Evolutionary conservation across 2,888 invertebrate species (phyloP).

Genomic region (Antheraea assamensis): DNA sequence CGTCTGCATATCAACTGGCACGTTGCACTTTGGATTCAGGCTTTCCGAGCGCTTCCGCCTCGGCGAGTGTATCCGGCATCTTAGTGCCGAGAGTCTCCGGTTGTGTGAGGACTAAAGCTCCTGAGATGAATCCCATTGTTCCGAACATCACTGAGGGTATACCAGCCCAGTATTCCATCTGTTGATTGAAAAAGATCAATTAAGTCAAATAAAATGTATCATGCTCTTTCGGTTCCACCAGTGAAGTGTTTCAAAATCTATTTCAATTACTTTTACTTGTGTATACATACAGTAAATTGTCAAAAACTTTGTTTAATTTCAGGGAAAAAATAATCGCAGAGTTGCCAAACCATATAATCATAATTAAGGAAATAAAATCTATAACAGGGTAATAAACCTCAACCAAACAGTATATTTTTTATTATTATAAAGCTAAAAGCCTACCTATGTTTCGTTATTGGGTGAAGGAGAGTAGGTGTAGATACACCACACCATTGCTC

Average conservation of each 20-base stretch:
- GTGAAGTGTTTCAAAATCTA: too few species aligned
- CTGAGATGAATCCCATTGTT: slow-evolving; percentile 75
- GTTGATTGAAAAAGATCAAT: slow-evolving; percentile 27
- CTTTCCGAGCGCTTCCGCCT: slow-evolving; percentile 73
- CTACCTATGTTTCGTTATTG: neutral
- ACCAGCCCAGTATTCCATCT: slow-evolving; percentile 61
- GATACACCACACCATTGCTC: neutral
- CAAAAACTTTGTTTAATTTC: too few species aligned
- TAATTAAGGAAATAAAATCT: too few species aligned
- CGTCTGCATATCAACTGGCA: neutral
- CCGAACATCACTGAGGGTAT: slow-evolving; percentile 82
- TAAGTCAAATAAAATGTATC: neutral
- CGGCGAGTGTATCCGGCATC: slow-evolving; percentile 83
- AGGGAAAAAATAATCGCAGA: too few species aligned
- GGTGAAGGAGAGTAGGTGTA: neutral
- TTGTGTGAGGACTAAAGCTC: slow-evolving; percentile 80
- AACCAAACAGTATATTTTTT: neutral
- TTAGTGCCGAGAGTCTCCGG: slow-evolving; percentile 84
- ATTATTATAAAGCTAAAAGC: neutral
- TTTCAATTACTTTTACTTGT: too few species aligned
- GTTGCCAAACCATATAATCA: too few species aligned
- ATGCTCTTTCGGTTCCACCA: too few species aligned
- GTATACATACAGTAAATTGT: too few species aligned
- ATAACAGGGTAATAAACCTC: neutral
- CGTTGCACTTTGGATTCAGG: slow-evolving; percentile 35